Conservation (phyloP, 2,888 invertebrate species). For the Eilema depressum region DNA sequence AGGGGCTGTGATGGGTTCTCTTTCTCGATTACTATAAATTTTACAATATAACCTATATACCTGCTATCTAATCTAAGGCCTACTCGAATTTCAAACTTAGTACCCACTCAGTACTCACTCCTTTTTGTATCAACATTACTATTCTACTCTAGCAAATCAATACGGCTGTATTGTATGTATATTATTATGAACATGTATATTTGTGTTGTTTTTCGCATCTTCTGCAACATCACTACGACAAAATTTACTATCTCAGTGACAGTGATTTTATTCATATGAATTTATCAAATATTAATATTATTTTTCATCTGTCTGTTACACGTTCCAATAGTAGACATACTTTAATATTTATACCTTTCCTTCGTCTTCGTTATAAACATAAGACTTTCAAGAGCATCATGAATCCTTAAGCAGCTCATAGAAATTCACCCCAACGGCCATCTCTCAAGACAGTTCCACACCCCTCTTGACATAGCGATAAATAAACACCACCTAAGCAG, state of each 20-base stretch:
- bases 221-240: neutral
- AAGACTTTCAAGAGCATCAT: constrained; percentile 21
- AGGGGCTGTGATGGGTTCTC: neutral
- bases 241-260: neutral
- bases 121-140: neutral
- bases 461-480: constrained; percentile 24
- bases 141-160: neutral
- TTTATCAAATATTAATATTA: neutral
- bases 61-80: neutral
- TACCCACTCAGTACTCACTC: neutral
- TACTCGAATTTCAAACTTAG: neutral
- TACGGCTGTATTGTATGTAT: neutral
- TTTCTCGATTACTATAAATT: neutral
- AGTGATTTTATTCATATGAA: neutral
- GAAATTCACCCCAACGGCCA: constrained; percentile 26
- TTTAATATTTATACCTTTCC: constrained; percentile 1
- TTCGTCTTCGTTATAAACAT: constrained; percentile 18
- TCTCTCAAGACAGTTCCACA: constrained; percentile 20
- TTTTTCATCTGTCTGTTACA: neutral
- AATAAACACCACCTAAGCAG: constrained; percentile 36
- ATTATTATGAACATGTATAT: neutral
- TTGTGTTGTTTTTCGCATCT: neutral
- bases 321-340: neutral
- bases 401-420: constrained; percentile 20
- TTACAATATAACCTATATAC: neutral